Conservation (phyloP, 53 echinoderm and acorn worm species). For the Pentamera pediparva region DNA sequence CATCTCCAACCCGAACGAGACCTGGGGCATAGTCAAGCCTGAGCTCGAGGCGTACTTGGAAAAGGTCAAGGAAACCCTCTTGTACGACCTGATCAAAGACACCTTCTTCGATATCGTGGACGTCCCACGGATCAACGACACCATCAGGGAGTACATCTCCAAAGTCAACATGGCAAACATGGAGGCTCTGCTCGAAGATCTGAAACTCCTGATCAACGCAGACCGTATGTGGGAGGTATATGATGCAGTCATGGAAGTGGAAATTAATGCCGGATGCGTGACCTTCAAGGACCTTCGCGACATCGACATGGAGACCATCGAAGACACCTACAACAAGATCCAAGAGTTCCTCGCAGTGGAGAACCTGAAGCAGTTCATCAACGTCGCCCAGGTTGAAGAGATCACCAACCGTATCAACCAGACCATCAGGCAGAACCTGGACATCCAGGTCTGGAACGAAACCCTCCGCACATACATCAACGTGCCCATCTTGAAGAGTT, state of each 20-base stretch:
- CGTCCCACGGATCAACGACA: conserved; percentile 25
- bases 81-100: conserved; percentile 41
- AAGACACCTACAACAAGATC: conserved; percentile 5
- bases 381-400: conserved; percentile 14
- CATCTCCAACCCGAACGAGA: conserved; percentile 37
- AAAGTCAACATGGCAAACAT: conserved; percentile 18
- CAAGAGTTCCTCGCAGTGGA: background rate
- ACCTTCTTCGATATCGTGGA: conserved; percentile 28
- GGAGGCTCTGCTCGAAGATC: conserved; percentile 11
- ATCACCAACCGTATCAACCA: background rate
- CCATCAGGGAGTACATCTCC: conserved; percentile 2
- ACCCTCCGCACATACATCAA: conserved; percentile 41
- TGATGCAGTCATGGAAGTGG: background rate
- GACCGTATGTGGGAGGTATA: background rate
- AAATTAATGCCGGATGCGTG: conserved; percentile 9
- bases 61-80: conserved; percentile 48
- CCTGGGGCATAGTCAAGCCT: conserved; percentile 43
- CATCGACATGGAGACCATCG: conserved; percentile 16
- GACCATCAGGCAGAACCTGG: conserved; percentile 6
- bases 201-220: conserved; percentile 9
- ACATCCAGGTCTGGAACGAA: conserved; percentile 33
- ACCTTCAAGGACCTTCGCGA: conserved; percentile 12
- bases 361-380: conserved; percentile 37
- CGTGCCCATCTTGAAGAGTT: conserved; percentile 38
- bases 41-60: background rate